phyloP scores from a whole-genome alignment of 2,888 invertebrate genomes.

The Yponomeuta malinellus region DNA sequence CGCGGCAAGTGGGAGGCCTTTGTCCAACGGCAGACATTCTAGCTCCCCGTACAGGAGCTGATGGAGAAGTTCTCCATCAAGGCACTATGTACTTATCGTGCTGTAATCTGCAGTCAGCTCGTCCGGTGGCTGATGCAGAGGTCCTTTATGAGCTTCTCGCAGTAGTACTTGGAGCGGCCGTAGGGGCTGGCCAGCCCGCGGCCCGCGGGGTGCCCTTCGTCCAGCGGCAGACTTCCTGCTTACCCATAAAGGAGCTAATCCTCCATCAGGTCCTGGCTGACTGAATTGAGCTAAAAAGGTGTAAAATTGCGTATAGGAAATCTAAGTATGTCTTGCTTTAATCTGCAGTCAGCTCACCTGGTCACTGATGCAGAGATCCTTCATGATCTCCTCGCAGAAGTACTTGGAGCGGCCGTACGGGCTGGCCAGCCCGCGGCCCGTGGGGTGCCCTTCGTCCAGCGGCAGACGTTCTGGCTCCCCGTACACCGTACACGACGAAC shows the following conservation, averaged over 20 bases:
- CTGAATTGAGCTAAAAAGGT: too few species aligned
- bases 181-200: constrained; percentile 89
- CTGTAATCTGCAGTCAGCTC: constrained; percentile 22
- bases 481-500: constrained; percentile 95
- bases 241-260: constrained; percentile 33
- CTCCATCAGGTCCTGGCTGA: too few species aligned
- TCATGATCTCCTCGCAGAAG: constrained; percentile 95
- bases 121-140: constrained; percentile 86
- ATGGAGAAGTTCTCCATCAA: too few species aligned
- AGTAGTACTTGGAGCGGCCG: constrained; percentile 94
- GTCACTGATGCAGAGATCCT: constrained; percentile 87
- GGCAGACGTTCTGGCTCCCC: constrained; percentile 90
- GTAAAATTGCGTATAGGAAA: too few species aligned
- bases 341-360: constrained; percentile 64
- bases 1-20: too few species aligned
- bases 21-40: too few species aligned
- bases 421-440: constrained; percentile 86
- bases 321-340: too few species aligned
- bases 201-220: constrained; percentile 89
- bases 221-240: constrained; percentile 88
- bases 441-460: constrained; percentile 88
- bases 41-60: too few species aligned
- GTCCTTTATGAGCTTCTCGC: constrained; percentile 93
- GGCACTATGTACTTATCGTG: too few species aligned
- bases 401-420: constrained; percentile 96